phyloP scores from a whole-genome alignment of 1,140 invertebrate species.

The Camponotus floridanus region DNA sequence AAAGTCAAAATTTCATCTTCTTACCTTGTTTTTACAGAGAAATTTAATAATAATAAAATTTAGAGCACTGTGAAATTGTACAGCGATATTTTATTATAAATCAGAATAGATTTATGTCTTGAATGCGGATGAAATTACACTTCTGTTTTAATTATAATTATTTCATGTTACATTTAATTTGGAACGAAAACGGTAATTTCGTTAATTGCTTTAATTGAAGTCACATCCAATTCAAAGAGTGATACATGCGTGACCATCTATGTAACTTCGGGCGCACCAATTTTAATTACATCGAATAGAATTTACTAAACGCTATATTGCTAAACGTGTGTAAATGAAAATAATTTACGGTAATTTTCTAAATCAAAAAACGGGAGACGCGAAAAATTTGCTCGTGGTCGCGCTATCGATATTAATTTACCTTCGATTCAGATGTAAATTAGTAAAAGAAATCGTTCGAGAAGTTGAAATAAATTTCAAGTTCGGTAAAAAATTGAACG shows the following conservation, averaged over 20 bases:
- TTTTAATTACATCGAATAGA: conserved; percentile 51
- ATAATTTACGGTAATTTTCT: conserved; percentile 39
- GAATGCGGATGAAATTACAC: conserved; percentile 5
- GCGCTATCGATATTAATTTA: conserved; percentile 13
- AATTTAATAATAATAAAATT: conserved; percentile 20
- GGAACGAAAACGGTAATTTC: conserved; percentile 45
- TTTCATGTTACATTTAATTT: conserved; percentile 48
- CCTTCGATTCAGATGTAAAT: neutral
- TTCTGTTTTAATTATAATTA: conserved; percentile 59
- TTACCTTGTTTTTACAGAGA: too few species aligned
- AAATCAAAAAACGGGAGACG: conserved; percentile 24
- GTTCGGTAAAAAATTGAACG: neutral
- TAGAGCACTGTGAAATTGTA: neutral
- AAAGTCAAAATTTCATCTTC: too few species aligned
- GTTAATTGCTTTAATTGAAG: conserved; percentile 59
- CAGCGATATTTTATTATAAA: conserved; percentile 38
- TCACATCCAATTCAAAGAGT: conserved; percentile 48
- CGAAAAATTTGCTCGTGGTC: neutral
- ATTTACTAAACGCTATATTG: conserved; percentile 42
- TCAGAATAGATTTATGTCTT: conserved; percentile 16
- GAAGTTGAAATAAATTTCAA: neutral
- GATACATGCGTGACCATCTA: conserved; percentile 30
- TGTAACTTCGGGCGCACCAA: conserved; percentile 26
- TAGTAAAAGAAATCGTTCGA: neutral
- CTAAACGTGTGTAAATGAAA: conserved; percentile 39